Percentiles rank a stretch among this genome's conserved stretches.
Conservation (phyloP, 2,888 invertebrate genomes). For the Tribolium freemani region DNA sequence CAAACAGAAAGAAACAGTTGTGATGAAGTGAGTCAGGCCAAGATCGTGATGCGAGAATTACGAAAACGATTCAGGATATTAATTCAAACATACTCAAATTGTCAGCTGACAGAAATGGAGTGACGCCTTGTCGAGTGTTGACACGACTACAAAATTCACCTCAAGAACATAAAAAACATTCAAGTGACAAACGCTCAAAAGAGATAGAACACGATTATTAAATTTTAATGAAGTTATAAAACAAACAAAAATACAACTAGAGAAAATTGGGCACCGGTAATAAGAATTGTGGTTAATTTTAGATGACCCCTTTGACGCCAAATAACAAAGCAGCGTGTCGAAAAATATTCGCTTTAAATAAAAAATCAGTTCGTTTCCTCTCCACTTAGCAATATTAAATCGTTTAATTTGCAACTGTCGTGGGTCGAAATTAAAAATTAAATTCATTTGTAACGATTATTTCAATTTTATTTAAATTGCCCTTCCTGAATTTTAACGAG, state of each 20-base stretch:
- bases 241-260: slow-evolving; percentile 8
- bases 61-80: slow-evolving; percentile 42
- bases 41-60: slow-evolving; percentile 43
- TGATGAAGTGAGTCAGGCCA: slow-evolving; percentile 42
- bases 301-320: slow-evolving; percentile 29
- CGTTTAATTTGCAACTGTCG: neutral
- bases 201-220: slow-evolving; percentile 11
- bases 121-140: slow-evolving; percentile 24
- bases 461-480: slow-evolving; percentile 5
- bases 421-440: slow-evolving; percentile 21
- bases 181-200: neutral
- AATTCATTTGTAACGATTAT: neutral
- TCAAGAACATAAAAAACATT: slow-evolving; percentile 7
- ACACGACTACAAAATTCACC: slow-evolving; percentile 15
- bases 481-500: slow-evolving; percentile 13
- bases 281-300: slow-evolving; percentile 22
- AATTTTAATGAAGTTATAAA: slow-evolving; percentile 22
- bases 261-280: slow-evolving; percentile 17
- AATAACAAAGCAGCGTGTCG: slow-evolving; percentile 20
- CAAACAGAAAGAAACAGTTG: slow-evolving; percentile 41
- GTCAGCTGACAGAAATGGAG: slow-evolving; percentile 37
- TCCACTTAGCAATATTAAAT: neutral
- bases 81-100: slow-evolving; percentile 42
- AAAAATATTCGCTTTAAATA: slow-evolving; percentile 24
- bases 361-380: slow-evolving; percentile 12